Base-by-base conservation (phyloP, 30 jellyfish, hydroid and myxozoan genomes). In the Rhopilema esculentum region DNA sequence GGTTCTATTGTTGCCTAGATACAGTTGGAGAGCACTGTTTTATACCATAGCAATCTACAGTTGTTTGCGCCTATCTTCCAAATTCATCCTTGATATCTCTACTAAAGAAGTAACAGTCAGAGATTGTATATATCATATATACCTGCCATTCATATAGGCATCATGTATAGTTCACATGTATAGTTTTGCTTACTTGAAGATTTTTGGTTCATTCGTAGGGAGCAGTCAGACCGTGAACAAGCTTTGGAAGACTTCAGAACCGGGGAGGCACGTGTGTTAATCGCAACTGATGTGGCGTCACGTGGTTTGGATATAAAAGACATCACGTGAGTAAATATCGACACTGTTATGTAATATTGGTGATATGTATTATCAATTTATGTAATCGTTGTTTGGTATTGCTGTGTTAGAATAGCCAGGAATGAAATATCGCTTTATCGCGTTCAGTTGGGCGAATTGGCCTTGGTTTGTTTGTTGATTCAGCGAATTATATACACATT, bases 271-370 rank as follows among this genome's bases (percentile, higher is more conserved):
- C 92, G 98, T 12, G 97, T 96, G n/a, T 83, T 96, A 31, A 96
- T 96, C 30, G 99, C 99, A 49, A 96, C 99, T 23, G 99, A 96
- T 85, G 99, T 96, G 12, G 99, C 99, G 0, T 96, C 99, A 64
- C 90, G 99, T 40, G 99, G 99, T 23, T 82, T 96, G 81, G 99
- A 96, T 73, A 88, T 96, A 0, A 96, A 92, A 83, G 98, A 96
- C 52, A 75, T 95, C 48, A 90, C 99, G 99, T 95, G 77, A 90
- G 98, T 77, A 52, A 18, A 27, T 28, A 7, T 1, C 57, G 4
- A 23, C 53, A 28, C 0, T 49, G 16, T 22, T 67, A 61, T 51
- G 75, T 0, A 25, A 0, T 9, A 18, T 17, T 40, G 16, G 57
- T 51, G 77, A 1, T 7, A 48, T 49, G 27, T 77, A 15, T 1